Percentiles rank a stretch among this genome's conserved stretches.
Conservation (phyloP, 2,113 vertebrate species). For the Epinephelus lanceolatus region DNA sequence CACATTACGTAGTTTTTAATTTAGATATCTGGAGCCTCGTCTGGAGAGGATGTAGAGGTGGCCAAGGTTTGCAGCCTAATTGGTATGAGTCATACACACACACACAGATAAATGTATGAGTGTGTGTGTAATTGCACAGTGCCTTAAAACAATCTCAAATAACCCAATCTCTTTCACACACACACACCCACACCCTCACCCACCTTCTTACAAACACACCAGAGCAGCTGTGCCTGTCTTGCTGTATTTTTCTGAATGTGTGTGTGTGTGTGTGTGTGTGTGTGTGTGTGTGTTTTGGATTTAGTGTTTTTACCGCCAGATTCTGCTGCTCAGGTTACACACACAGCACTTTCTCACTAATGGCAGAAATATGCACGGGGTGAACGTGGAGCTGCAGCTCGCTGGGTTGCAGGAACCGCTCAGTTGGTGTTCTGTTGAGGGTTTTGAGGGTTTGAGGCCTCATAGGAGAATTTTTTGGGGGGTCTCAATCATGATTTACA, state of each 20-base stretch:
- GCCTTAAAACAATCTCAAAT: slow-evolving; percentile 65
- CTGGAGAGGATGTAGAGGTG: slow-evolving; percentile 75
- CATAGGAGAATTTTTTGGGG: slow-evolving; percentile 14
- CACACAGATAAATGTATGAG: slow-evolving; percentile 19
- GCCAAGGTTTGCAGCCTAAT: slow-evolving; percentile 71
- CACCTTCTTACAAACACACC: slow-evolving; percentile 47
- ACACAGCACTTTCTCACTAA: slow-evolving; percentile 55
- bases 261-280: slow-evolving; percentile 6
- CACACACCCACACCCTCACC: slow-evolving; percentile 18
- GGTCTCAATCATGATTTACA: slow-evolving; percentile 42
- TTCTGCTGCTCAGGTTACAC: slow-evolving; percentile 74
- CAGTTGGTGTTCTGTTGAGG: slow-evolving; percentile 44
- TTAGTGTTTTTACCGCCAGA: slow-evolving; percentile 50
- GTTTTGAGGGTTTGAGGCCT: slow-evolving; percentile 49
- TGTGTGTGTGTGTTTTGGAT: slow-evolving; percentile 32
- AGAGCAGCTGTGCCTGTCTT: slow-evolving; percentile 48
- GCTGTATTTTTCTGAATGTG: slow-evolving; percentile 21
- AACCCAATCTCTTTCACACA: slow-evolving; percentile 46
- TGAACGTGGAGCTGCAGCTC: slow-evolving; percentile 48
- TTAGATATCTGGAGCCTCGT: slow-evolving; percentile 75
- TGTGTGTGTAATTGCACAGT: slow-evolving; percentile 46
- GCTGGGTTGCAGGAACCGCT: slow-evolving; percentile 34
- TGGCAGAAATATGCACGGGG: slow-evolving; percentile 70
- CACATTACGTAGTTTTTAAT: slow-evolving; percentile 76
- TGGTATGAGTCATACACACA: slow-evolving; percentile 61